Percentiles rank a stretch among this genome's conserved stretches.
phyloP scores from a whole-genome alignment of 2,113 vertebrate genomes.

The Cariama cristata region DNA sequence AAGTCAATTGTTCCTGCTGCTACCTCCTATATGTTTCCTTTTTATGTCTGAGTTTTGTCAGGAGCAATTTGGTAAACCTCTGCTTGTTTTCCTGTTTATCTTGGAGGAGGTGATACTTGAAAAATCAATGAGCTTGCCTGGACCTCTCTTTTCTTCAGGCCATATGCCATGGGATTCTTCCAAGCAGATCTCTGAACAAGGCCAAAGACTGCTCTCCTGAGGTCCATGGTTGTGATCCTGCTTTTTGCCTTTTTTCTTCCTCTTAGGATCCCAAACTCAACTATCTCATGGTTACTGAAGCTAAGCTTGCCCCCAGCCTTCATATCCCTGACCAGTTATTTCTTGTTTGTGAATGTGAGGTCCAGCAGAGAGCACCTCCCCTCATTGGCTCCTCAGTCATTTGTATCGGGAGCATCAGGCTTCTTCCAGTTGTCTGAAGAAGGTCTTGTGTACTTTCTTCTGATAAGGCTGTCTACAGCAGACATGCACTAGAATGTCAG shows the following conservation, averaged over 20 bases:
- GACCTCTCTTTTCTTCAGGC: neutral
- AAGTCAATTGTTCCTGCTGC: neutral
- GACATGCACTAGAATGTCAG: neutral
- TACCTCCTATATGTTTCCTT: too few relatives aligned
- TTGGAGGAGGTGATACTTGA: neutral
- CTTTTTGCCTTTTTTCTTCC: neutral
- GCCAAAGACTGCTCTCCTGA: neutral
- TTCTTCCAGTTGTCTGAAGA: neutral
- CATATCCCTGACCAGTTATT: neutral
- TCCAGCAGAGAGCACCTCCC: neutral
- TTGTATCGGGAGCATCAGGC: neutral
- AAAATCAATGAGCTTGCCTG: rapidly evolving
- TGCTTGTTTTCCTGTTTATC: neutral
- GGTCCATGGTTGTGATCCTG: neutral
- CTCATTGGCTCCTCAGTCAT: neutral
- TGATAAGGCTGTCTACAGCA: neutral
- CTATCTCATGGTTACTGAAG: neutral
- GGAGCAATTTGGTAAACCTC: neutral
- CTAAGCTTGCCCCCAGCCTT: neutral
- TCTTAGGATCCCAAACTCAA: neutral
- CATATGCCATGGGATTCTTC: rapidly evolving
- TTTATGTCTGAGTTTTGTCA: neutral
- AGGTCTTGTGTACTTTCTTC: neutral
- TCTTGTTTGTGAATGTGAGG: neutral
- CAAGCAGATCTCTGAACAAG: neutral